Evolutionary conservation across 1,140 invertebrate species (phyloP).

Genomic region (Pomacea maculata): DNA sequence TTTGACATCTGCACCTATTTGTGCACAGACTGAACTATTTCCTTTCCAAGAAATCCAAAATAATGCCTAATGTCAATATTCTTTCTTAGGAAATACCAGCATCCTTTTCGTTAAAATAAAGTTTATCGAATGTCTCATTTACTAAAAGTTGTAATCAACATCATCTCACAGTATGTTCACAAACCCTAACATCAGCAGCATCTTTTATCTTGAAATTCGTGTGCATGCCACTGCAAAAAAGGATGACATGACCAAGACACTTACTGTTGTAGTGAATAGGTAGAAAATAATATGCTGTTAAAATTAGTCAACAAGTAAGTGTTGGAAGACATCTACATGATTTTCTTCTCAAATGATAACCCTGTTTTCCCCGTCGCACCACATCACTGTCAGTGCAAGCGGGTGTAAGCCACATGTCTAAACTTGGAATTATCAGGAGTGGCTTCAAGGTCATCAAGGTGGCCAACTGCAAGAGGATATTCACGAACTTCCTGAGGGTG

Average conservation of each 20-base stretch:
- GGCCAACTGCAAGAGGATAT: conserved; percentile 23
- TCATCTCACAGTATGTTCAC: too few relatives aligned
- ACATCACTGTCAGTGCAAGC: conserved; percentile 8
- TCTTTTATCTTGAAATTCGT: too few relatives aligned
- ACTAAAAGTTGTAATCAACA: too few relatives aligned
- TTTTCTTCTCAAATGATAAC: background rate
- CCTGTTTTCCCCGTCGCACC: too few relatives aligned
- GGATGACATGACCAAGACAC: background rate
- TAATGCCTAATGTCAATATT: too few relatives aligned
- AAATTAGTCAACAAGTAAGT: background rate
- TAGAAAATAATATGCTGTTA: background rate
- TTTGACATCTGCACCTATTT: too few relatives aligned
- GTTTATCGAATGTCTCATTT: too few relatives aligned
- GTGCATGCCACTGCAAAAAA: background rate
- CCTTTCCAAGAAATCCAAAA: too few relatives aligned
- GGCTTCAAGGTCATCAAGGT: conserved; percentile 13
- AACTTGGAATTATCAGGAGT: conserved; percentile 19
- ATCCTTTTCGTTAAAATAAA: too few relatives aligned
- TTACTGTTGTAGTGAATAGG: background rate
- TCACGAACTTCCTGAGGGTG: conserved; percentile 25
- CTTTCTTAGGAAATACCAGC: too few relatives aligned
- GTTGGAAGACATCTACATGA: background rate
- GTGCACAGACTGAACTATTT: too few relatives aligned
- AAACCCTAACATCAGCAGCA: too few relatives aligned
- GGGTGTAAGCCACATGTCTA: conserved; percentile 16